These are phyloP conservation scores for Drosophila nigricruria DNA, from an alignment of 2,888 invertebrate genomes.

Conservation along the genomic window DNA sequence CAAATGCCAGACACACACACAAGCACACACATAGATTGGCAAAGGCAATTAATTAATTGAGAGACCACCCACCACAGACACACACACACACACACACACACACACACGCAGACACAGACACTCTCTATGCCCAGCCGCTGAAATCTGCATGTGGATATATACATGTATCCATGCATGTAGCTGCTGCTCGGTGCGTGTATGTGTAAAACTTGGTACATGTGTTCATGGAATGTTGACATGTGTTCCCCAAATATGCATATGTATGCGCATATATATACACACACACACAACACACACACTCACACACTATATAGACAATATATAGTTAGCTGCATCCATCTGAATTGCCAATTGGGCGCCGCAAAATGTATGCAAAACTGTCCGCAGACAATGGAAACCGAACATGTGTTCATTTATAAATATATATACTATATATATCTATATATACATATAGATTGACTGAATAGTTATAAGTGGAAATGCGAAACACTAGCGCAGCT, in stretches of 20 bases:
- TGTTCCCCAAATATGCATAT: slow-evolving; percentile 77
- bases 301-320: slow-evolving; percentile 21
- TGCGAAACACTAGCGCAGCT: slow-evolving; percentile 26
- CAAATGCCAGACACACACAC: slow-evolving; percentile 57
- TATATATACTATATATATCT: slow-evolving; percentile 55
- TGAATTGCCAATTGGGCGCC: slow-evolving; percentile 58
- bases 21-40: slow-evolving; percentile 34
- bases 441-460: slow-evolving; percentile 51
- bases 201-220: slow-evolving; percentile 66
- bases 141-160: slow-evolving; percentile 49
- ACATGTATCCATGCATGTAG: slow-evolving; percentile 23
- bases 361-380: slow-evolving; percentile 61
- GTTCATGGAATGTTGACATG: slow-evolving; percentile 81
- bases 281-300: slow-evolving; percentile 6
- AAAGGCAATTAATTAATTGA: slow-evolving; percentile 80
- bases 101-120: slow-evolving; percentile 11
- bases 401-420: slow-evolving; percentile 69
- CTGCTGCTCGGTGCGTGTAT: slow-evolving; percentile 34
- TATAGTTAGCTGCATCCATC: slow-evolving; percentile 63
- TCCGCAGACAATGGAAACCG: slow-evolving; percentile 34
- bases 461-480: slow-evolving; percentile 40
- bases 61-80: slow-evolving; percentile 62
- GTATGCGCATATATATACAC: slow-evolving; percentile 41
- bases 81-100: slow-evolving; percentile 15
- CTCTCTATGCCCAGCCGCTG: background rate